Percentiles rank a stretch among this genome's conserved stretches.
These are phyloP conservation scores for Latrodectus geometricus DNA, from an alignment of 1,140 invertebrate genomes.

Conservation along the genomic window DNA sequence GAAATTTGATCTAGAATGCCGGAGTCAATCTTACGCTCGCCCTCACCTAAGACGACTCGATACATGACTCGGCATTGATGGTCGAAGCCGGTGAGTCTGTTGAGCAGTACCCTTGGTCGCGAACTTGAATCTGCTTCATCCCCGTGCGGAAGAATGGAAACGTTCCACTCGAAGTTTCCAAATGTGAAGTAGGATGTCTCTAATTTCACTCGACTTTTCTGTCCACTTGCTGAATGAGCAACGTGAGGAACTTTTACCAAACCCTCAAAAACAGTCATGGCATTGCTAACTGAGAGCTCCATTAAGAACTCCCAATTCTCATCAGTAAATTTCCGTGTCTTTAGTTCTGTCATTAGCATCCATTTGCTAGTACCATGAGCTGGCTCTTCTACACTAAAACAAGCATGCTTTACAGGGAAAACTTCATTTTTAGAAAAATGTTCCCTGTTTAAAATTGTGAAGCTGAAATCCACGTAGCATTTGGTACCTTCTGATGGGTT, in stretches of 20 bases:
- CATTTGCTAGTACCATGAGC: slow-evolving; percentile 76
- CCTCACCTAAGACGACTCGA: slow-evolving; percentile 79
- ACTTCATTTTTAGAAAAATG: slow-evolving; percentile 88
- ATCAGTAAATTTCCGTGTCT: slow-evolving; percentile 81
- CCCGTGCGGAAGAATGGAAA: slow-evolving; percentile 69
- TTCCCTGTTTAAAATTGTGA: slow-evolving; percentile 86
- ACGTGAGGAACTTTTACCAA: slow-evolving; percentile 73
- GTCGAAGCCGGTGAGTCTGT: slow-evolving; percentile 84
- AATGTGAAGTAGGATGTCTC: slow-evolving; percentile 82
- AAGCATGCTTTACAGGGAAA: slow-evolving; percentile 78
- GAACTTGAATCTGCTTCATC: slow-evolving; percentile 8
- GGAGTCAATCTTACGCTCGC: slow-evolving; percentile 79
- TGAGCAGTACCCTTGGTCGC: slow-evolving; percentile 69
- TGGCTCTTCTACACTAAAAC: slow-evolving; percentile 80
- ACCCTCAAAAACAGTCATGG: slow-evolving; percentile 82
- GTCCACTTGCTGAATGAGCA: slow-evolving; percentile 68
- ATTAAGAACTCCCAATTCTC: slow-evolving; percentile 86
- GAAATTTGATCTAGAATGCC: slow-evolving; percentile 83
- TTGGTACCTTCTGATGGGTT: slow-evolving; percentile 68
- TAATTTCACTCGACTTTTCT: slow-evolving; percentile 68
- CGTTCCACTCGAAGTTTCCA: slow-evolving; percentile 87
- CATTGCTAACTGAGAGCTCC: slow-evolving; percentile 82
- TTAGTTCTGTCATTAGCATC: slow-evolving; percentile 83
- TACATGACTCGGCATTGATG: slow-evolving; percentile 83
- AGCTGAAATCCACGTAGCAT: slow-evolving; percentile 85